Evolutionary conservation across 1,140 invertebrate genomes (phyloP).

Genomic region (Brachionus rotundiformis): DNA sequence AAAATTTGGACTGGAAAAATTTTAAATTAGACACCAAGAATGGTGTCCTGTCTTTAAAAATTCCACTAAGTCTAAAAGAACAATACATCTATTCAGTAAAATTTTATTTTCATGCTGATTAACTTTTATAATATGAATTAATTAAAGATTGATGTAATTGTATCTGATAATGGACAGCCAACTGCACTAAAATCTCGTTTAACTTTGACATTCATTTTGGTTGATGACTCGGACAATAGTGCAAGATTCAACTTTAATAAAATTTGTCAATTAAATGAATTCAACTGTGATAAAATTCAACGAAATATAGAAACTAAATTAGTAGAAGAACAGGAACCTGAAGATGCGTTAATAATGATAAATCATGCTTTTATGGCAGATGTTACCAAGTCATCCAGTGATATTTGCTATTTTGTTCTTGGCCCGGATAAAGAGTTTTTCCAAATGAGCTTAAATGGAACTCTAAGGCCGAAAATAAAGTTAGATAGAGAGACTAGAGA

Average conservation of each 20-base stretch:
- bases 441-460: not conserved
- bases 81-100: conserved; percentile 30
- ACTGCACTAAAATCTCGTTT: not conserved
- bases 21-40: not conserved
- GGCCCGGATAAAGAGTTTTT: conserved; percentile 22
- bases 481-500: conserved; percentile 14
- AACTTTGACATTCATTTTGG: not conserved
- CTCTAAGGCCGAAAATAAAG: not conserved
- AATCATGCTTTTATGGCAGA: not conserved
- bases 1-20: conserved; percentile 28
- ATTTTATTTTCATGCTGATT: not conserved
- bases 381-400: not conserved
- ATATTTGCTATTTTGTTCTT: conserved; percentile 5
- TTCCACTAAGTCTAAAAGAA: not conserved
- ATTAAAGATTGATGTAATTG: conserved; percentile 47
- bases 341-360: not conserved
- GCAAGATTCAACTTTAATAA: not conserved
- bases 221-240: conserved; percentile 32
- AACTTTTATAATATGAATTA: not conserved
- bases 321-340: not conserved
- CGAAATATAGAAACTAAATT: not conserved
- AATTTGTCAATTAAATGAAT: not conserved
- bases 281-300: conserved; percentile 3
- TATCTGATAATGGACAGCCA: conserved; percentile 20
- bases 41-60: not conserved